Evolutionary conservation across 2,888 invertebrate genomes (phyloP).

Genomic region (Leptopterna dolabrata): DNA sequence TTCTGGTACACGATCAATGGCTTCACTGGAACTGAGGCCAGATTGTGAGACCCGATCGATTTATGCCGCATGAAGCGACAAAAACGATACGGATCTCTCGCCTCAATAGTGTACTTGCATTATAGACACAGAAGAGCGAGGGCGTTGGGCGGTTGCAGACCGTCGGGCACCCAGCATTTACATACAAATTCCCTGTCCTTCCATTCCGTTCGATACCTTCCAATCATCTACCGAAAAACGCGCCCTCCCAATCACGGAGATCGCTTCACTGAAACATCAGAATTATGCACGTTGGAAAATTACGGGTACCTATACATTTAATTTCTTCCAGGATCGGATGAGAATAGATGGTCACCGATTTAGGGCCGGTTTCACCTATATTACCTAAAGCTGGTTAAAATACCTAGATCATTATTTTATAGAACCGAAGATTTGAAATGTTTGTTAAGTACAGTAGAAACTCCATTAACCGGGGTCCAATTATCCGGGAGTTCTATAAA

Average conservation of each 20-base stretch:
- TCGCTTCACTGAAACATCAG: no score
- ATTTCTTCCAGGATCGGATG: no score
- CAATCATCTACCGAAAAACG: neutral
- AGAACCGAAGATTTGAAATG: no score
- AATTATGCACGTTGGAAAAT: neutral
- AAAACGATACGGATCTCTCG: neutral
- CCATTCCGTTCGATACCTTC: neutral
- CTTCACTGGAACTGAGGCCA: neutral
- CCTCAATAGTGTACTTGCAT: neutral
- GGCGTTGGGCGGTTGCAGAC: neutral
- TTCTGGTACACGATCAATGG: neutral
- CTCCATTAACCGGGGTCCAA: no score
- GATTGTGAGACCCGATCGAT: neutral
- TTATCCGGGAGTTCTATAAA: no score
- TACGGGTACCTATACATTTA: neutral
- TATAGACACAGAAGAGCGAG: neutral
- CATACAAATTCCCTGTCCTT: neutral
- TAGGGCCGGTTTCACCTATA: no score
- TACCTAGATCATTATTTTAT: no score
- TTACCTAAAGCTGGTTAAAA: no score
- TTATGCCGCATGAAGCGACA: neutral
- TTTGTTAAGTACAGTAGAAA: no score
- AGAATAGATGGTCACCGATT: no score
- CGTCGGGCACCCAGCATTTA: neutral
- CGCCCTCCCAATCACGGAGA: neutral